These are phyloP conservation scores for Cottus gobio DNA, from an alignment of 2,113 vertebrate genomes.

Conservation along the genomic window DNA sequence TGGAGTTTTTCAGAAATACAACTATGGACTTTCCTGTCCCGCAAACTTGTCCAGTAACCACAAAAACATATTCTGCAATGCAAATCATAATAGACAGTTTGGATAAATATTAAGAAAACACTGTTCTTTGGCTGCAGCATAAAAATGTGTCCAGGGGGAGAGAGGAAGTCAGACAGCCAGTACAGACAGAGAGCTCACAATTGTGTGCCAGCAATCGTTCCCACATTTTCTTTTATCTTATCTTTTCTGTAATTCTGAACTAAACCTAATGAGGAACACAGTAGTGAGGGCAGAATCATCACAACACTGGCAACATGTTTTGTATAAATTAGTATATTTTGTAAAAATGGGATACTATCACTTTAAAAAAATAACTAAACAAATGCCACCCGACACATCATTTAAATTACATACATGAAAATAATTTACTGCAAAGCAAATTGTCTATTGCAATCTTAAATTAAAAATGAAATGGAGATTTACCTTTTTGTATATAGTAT, in stretches of 20 bases:
- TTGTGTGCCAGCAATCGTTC: background rate
- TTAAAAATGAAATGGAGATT: background rate
- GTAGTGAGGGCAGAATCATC: background rate
- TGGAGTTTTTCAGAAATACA: background rate
- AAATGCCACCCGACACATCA: background rate
- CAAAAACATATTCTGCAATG: background rate
- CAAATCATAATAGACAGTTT: background rate
- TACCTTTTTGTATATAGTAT: background rate
- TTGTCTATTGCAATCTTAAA: background rate
- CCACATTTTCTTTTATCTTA: background rate
- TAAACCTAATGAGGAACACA: background rate
- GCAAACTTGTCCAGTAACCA: background rate
- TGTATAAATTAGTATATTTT: background rate
- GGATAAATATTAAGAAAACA: slow-evolving; percentile 9
- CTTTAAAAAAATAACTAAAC: background rate
- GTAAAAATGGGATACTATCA: background rate
- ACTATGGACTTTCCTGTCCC: background rate
- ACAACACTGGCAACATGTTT: slow-evolving; percentile 3
- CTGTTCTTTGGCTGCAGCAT: background rate
- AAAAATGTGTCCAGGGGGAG: background rate
- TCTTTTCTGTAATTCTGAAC: background rate
- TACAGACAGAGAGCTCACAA: background rate
- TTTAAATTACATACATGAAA: background rate
- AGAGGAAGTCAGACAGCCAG: background rate
- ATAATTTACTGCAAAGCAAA: background rate